Conservation (phyloP, 2,113 vertebrate genomes). For the Asarcornis scutulata region DNA sequence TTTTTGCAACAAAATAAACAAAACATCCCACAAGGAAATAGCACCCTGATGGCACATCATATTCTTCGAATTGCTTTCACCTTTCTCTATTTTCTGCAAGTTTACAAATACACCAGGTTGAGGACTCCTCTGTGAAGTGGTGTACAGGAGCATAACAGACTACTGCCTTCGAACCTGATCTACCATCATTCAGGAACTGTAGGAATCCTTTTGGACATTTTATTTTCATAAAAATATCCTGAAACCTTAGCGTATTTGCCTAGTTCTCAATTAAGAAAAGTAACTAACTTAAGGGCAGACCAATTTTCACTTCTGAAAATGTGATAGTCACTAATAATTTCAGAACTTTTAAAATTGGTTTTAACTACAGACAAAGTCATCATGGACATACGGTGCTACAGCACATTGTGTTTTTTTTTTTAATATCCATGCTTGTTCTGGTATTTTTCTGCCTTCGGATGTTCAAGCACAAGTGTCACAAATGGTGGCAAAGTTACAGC, state of each 20-base stretch:
- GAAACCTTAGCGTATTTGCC: not conserved
- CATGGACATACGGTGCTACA: no score
- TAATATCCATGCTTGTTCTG: no score
- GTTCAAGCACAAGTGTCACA: no score
- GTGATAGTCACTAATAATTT: not conserved
- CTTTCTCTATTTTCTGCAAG: not conserved
- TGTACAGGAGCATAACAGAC: not conserved
- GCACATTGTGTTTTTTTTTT: no score
- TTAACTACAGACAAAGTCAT: no score
- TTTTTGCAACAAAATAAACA: not conserved
- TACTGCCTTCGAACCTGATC: not conserved
- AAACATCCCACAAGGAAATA: not conserved
- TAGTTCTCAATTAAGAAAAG: not conserved
- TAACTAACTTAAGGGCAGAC: not conserved
- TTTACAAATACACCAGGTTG: not conserved
- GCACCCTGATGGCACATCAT: not conserved
- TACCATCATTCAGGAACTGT: not conserved
- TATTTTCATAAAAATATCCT: not conserved
- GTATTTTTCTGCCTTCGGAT: no score
- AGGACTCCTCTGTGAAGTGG: not conserved
- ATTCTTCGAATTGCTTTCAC: not conserved
- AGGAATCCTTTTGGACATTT: not conserved
- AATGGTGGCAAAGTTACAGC: no score
- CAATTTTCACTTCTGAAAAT: not conserved
- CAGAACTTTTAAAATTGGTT: not conserved